Conservation (phyloP, 2,888 invertebrate species). For the Candidula unifasciata region DNA sequence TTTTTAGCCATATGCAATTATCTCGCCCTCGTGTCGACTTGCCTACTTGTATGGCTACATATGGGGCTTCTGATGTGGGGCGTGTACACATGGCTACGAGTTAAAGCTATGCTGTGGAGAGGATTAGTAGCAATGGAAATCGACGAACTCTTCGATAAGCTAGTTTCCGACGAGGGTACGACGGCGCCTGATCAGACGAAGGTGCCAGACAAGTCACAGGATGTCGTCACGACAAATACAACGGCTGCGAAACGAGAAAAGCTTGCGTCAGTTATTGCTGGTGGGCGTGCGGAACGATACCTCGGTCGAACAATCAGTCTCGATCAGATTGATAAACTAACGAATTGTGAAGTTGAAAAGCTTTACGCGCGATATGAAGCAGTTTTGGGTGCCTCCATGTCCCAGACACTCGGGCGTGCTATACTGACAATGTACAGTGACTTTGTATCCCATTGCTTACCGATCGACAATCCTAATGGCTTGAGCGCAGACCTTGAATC, state of each 20-base stretch:
- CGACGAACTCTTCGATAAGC: not conserved
- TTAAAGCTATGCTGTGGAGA: not conserved
- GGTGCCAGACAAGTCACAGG: not conserved
- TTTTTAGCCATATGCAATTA: too few species aligned
- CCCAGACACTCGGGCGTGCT: not conserved
- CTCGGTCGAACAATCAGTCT: not conserved
- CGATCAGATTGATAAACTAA: not conserved
- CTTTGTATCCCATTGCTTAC: not conserved
- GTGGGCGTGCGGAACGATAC: not conserved
- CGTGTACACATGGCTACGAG: not conserved
- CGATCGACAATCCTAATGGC: not conserved
- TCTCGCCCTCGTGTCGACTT: too few species aligned
- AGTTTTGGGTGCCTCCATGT: not conserved
- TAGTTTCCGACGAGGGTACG: not conserved
- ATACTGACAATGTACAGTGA: not conserved
- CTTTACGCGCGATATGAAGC: constrained; percentile 3
- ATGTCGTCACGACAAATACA: too few species aligned
- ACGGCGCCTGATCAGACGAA: not conserved
- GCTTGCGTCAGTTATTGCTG: not conserved
- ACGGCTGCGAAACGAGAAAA: not conserved
- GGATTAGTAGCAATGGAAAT: not conserved
- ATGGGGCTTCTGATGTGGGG: too few species aligned
- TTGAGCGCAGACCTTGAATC: not conserved
- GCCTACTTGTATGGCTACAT: too few species aligned
- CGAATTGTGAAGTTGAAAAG: not conserved